Evolutionary conservation across 2,797 vertebrate genomes (phyloP).

Genomic region (Potorous gilbertii): DNA sequence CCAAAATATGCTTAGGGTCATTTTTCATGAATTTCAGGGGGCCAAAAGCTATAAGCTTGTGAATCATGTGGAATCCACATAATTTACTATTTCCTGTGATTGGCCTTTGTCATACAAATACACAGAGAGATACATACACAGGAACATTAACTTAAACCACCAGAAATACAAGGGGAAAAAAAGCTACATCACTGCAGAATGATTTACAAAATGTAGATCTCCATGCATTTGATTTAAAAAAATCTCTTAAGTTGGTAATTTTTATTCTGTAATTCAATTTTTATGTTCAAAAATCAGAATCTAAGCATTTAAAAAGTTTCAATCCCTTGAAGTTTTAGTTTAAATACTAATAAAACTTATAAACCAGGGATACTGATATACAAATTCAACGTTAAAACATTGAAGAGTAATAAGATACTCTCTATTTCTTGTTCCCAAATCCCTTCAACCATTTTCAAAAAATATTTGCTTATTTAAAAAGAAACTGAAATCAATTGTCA

Average conservation of each 20-base stretch:
- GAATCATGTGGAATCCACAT: slow-evolving; percentile 82
- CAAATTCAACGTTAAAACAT: slow-evolving; percentile 6
- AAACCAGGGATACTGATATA: slow-evolving; percentile 14
- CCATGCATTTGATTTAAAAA: slow-evolving; percentile 51
- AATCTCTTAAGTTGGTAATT: slow-evolving; percentile 6
- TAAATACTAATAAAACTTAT: not conserved
- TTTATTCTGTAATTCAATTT: not conserved
- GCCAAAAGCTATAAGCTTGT: slow-evolving; percentile 75
- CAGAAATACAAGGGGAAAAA: slow-evolving; percentile 32
- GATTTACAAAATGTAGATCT: slow-evolving; percentile 40
- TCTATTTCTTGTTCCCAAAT: slow-evolving; percentile 24
- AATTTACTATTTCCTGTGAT: slow-evolving; percentile 86
- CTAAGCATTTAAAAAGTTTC: slow-evolving; percentile 37
- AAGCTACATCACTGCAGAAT: slow-evolving; percentile 43
- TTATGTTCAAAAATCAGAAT: not conserved
- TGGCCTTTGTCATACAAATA: slow-evolving; percentile 72
- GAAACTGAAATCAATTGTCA: slow-evolving; percentile 60
- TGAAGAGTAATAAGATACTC: slow-evolving; percentile 55
- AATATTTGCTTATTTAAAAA: slow-evolving; percentile 48
- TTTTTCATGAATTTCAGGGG: slow-evolving; percentile 60
- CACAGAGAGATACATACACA: not conserved
- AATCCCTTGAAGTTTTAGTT: not conserved
- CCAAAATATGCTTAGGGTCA: slow-evolving; percentile 67
- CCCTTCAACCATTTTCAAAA: slow-evolving; percentile 47
- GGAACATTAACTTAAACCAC: accelerated